phyloP scores from a whole-genome alignment of 2,797 vertebrate genomes.

The Gouania willdenowi region DNA sequence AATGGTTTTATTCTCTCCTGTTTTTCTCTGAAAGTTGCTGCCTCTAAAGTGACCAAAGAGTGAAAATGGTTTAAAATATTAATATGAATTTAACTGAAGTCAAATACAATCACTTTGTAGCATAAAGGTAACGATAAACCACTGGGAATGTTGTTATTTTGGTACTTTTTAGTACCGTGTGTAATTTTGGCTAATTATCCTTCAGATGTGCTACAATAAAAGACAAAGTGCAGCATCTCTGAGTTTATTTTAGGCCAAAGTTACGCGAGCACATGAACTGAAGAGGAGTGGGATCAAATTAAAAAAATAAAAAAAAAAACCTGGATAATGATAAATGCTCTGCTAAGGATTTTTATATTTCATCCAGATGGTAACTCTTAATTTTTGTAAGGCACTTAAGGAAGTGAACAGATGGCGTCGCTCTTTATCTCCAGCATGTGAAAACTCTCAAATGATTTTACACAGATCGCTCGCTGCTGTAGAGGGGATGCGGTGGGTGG shows the following conservation, averaged over 20 bases:
- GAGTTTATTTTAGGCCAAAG: background rate
- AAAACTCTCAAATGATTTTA: constrained; percentile 12
- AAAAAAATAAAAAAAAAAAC: background rate
- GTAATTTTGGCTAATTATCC: constrained; percentile 7
- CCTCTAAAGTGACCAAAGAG: too few relatives aligned
- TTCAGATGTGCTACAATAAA: background rate
- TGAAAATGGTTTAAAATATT: too few relatives aligned
- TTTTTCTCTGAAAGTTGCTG: too few relatives aligned
- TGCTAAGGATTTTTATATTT: constrained; percentile 25
- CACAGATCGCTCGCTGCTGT: constrained; percentile 2
- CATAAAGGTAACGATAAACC: too few relatives aligned
- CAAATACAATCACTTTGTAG: too few relatives aligned
- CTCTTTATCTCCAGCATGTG: constrained; percentile 17
- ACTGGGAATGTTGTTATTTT: background rate
- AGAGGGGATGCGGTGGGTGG: too few relatives aligned
- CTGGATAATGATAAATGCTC: constrained; percentile 41
- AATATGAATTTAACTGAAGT: too few relatives aligned
- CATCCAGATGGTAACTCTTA: constrained; percentile 45
- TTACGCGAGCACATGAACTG: background rate
- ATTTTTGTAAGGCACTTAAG: constrained; percentile 28
- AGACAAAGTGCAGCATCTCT: background rate
- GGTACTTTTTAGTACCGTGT: background rate
- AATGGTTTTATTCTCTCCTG: too few relatives aligned
- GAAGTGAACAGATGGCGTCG: constrained; percentile 37
- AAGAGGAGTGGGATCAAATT: background rate